A percentile compares a stretch with the other conserved stretches of the same genome.
Evolutionary conservation across 2,888 invertebrate genomes (phyloP).

Genomic region (Neria commutata): DNA sequence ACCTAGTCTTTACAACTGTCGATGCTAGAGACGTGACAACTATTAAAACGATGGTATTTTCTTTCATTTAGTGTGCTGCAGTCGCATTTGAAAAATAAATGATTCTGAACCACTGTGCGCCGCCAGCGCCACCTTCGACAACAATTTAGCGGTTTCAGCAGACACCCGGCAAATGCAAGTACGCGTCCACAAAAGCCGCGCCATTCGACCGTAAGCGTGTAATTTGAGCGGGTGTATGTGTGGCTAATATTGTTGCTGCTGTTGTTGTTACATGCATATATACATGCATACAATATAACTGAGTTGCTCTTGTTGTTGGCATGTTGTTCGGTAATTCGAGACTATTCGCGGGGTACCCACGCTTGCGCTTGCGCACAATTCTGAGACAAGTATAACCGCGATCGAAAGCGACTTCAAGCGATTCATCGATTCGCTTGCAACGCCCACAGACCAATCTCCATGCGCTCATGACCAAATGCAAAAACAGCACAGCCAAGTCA

Average conservation of each 20-base stretch:
- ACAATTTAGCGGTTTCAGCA: not conserved
- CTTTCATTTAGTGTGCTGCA: too few species aligned
- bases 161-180: not conserved
- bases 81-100: too few species aligned
- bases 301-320: not conserved
- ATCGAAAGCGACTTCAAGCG: too few species aligned
- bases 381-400: too few species aligned
- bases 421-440: slow-evolving; percentile 4
- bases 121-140: not conserved
- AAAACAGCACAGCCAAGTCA: slow-evolving; percentile 19
- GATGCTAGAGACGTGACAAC: too few species aligned
- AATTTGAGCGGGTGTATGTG: slow-evolving; percentile 1
- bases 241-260: not conserved
- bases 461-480: slow-evolving; percentile 12
- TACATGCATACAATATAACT: too few species aligned
- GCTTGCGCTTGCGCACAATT: too few species aligned
- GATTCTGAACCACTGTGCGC: slow-evolving; percentile 6
- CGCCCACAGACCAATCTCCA: too few species aligned
- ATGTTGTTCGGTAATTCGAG: not conserved
- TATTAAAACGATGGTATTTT: too few species aligned
- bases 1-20: too few species aligned
- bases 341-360: not conserved
- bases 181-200: not conserved
- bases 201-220: not conserved
- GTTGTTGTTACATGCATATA: too few species aligned